Percentiles rank a stretch among this genome's conserved stretches.
phyloP scores from a whole-genome alignment of 2,888 invertebrate genomes.

The Seira musarum region DNA sequence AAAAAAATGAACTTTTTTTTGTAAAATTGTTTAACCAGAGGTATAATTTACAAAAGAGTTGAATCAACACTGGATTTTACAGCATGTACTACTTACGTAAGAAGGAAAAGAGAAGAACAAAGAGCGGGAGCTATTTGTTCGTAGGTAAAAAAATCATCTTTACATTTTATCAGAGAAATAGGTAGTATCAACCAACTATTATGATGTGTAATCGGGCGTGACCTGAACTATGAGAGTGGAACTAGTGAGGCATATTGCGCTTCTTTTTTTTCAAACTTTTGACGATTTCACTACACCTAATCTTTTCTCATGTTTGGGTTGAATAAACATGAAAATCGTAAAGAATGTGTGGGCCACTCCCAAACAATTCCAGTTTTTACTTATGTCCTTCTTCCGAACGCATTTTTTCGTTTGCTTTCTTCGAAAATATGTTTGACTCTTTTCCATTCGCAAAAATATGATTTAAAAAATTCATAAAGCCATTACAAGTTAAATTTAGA shows the following conservation, averaged over 20 bases:
- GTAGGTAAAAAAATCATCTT: constrained; percentile 6
- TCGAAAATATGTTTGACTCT: too few species aligned
- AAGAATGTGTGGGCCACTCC: constrained; percentile 57
- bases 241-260: constrained; percentile 16
- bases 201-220: constrained; percentile 60
- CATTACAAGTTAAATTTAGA: not conserved
- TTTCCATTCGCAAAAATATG: constrained; percentile 14
- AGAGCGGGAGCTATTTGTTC: not conserved
- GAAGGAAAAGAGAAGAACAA: too few species aligned
- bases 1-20: too few species aligned
- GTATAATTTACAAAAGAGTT: too few species aligned
- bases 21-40: too few species aligned
- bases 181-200: not conserved
- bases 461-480: constrained; percentile 31
- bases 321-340: not conserved
- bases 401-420: not conserved
- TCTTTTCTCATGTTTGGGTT: constrained; percentile 7
- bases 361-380: constrained; percentile 24
- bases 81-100: too few species aligned
- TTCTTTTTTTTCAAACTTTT: constrained; percentile 22
- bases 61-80: too few species aligned
- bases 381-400: not conserved
- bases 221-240: constrained; percentile 45
- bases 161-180: not conserved
- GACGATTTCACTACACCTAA: not conserved